Evolutionary conservation across 2,797 vertebrate species (phyloP).

Genomic region (Thunnus albacares): DNA sequence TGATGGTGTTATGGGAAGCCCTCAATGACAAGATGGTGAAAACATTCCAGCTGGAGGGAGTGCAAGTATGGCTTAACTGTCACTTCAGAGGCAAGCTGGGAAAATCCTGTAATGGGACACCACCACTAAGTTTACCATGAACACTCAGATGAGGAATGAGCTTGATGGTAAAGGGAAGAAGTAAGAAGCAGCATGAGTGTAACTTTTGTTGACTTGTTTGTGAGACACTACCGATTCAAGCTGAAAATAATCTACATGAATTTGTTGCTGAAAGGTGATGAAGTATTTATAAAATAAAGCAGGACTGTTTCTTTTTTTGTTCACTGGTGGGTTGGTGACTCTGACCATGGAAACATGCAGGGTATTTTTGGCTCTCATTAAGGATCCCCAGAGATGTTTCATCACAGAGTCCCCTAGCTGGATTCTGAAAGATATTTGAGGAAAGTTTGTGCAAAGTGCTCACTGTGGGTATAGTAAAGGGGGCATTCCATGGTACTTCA

Average conservation of each 20-base stretch:
- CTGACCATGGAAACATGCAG: background rate
- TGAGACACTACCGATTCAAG: slow-evolving; percentile 17
- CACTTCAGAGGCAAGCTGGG: background rate
- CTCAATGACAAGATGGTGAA: background rate
- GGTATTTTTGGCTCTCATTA: slow-evolving; percentile 4
- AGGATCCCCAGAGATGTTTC: slow-evolving; percentile 4
- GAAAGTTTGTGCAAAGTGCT: background rate
- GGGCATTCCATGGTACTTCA: background rate
- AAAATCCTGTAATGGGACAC: slow-evolving; percentile 13
- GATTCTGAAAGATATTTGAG: slow-evolving; percentile 2
- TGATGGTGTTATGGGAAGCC: background rate
- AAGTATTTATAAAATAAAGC: background rate
- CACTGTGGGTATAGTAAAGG: background rate
- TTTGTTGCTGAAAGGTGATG: background rate
- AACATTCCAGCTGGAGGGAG: background rate
- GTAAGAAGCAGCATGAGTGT: background rate
- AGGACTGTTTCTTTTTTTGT: slow-evolving; percentile 32
- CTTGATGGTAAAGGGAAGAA: background rate
- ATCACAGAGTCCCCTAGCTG: slow-evolving; percentile 22
- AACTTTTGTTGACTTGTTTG: slow-evolving; percentile 7
- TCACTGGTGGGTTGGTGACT: slow-evolving; percentile 1
- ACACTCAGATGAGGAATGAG: background rate
- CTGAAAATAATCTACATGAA: background rate
- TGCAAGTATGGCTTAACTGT: slow-evolving; percentile 12
- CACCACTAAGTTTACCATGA: background rate